Base-by-base conservation (phyloP, 2,113 vertebrate genomes). In the Anthoscopus minutus region DNA sequence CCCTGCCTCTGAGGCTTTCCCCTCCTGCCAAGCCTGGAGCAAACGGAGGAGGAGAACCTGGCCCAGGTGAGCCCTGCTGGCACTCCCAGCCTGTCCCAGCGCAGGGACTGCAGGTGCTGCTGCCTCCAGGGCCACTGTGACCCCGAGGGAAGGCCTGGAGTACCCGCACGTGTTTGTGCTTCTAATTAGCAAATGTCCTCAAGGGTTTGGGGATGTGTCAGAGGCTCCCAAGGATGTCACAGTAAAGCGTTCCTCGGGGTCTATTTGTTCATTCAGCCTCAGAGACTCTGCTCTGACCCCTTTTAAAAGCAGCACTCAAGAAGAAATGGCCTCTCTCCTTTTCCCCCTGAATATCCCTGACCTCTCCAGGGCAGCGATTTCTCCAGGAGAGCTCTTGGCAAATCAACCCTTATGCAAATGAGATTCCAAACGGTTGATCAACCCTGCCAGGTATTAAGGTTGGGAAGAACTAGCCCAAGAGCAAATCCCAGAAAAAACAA, bases 401-500 rank as follows among this genome's bases (percentile, higher is more conserved):
- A 35, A 20, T 62, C 77, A 42, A 25, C 74, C 30, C 4, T 67
- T 60, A 81, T 86, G 82, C 69, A 88, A 92, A 95, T 88, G 31
- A 84, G 28, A 65, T 81, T 81, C 65, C 90, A 88, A 84, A n/a
- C 30, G 79, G 57, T 15, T 76, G 80, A 53, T 90, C 73, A 18
- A 4, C 65, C 37, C 82, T 92, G 85, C 80, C 88, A 96, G 92
- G 90, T 97, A 81, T 81, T 78, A 45, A 86, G 69, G 73, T 22
- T 93, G 69, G 64, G 86, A 96, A 74, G 37, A 92, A 65, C n/a
- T 72, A 83, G 58, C 38, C 56, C 12, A 7, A 90, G 82, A 96
- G 74, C 72, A 89, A 94, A 92, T 50, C 94, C 54, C 62, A 54
- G 69, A 71, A 58, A 95, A 93, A 95, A 79, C 61, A 92, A 81